Percentiles rank a stretch among this genome's conserved stretches.
Conservation (phyloP, 2,113 vertebrate species). For the Corythornis vintsioides region DNA sequence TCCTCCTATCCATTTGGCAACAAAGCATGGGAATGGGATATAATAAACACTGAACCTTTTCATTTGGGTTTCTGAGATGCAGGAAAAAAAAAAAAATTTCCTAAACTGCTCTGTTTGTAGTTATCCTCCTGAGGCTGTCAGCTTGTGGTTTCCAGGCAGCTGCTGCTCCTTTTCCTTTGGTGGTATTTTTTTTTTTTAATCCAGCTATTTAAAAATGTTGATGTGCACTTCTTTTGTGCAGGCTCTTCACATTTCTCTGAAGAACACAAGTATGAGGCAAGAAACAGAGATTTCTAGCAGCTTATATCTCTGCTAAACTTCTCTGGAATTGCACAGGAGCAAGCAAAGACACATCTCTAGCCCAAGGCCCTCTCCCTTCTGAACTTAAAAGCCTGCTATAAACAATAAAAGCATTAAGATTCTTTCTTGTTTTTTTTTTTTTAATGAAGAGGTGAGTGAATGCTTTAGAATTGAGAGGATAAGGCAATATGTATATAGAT, state of each 20-base stretch:
- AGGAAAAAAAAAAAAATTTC: background rate
- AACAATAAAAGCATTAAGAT: background rate
- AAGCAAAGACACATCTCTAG: slow-evolving; percentile 31
- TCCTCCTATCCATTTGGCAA: background rate
- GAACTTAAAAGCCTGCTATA: slow-evolving; percentile 26
- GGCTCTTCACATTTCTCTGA: background rate
- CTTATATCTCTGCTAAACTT: background rate
- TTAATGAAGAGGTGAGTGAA: background rate
- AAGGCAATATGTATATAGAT: background rate
- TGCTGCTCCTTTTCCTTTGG: background rate
- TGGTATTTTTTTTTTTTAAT: background rate
- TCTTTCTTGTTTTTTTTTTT: background rate
- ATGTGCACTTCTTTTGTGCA: background rate
- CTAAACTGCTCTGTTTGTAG: background rate
- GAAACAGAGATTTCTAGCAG: background rate
- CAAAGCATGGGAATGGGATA: background rate
- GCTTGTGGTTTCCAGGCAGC: background rate
- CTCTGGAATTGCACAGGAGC: background rate
- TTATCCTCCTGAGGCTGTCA: background rate
- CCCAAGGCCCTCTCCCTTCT: background rate
- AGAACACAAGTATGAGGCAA: background rate
- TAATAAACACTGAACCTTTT: background rate
- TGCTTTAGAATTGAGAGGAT: background rate
- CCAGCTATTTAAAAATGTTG: background rate
- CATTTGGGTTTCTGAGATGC: background rate